Evolutionary conservation across 2,888 invertebrate genomes (phyloP), one percentile per base, ranked within the genome.

Genomic region (Harmothoe impar): DNA sequence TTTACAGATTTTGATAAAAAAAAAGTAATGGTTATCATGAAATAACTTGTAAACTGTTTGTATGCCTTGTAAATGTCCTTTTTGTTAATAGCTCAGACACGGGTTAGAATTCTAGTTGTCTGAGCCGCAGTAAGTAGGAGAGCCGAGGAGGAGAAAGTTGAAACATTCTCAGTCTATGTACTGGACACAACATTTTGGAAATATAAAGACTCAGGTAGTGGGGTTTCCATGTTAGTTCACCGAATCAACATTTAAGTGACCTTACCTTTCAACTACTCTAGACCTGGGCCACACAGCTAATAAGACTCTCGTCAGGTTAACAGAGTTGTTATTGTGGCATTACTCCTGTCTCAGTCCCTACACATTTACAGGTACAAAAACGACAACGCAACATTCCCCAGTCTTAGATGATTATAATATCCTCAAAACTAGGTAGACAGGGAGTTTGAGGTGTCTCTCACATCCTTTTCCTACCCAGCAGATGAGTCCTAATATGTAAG

Each of bases 331-430:
- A 43, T 43, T 43, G 10, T 62, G 20, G 3, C 7, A 3, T 20
- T 20, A 62, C 62, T 52, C 62, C 62, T n/a, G 62, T n/a, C 62
- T 62, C 62, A 62, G 62, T 62, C 62, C 62, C 62, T 62, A 25
- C 5, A 7, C 43, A 43, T 7, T 7, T 43, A 43, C 43, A n/a
- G n/a, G n/a, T n/a, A 43, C 43, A 43, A 43, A n/a, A 43, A 43
- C 43, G 43, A 43, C 10, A 43, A 43, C 3, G 43, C 43, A 7
- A 43, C 43, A 43, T 43, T 43, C 43, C 43, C 43, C 10, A 43
- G 10, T 43, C 3, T 7, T 43, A 43, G 43, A 43, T 43, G 43
- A 43, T 7, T 43, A 7, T 10, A 43, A 43, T 43, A 43, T 43
- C 3, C 43, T 7, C 43, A 10, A 3, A 43, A 43, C 43, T 10